phyloP scores from a whole-genome alignment of 53 echinoderm and acorn worm genomes.

The Echinometra lucunter region DNA sequence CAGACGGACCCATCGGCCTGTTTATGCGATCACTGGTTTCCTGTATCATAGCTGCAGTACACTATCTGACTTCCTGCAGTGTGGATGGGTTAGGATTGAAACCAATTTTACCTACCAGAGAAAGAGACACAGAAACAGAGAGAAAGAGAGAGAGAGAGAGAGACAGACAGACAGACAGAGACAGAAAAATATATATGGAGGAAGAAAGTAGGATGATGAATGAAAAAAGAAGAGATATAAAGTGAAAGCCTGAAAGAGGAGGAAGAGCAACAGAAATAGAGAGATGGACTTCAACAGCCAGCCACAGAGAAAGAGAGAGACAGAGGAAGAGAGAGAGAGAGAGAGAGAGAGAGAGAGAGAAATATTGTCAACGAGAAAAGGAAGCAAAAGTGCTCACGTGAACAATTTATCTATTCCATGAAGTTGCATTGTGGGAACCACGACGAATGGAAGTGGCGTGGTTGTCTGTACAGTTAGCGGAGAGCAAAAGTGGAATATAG shows the following conservation, averaged over 20 bases:
- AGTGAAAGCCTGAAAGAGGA: not conserved
- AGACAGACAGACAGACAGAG: not conserved
- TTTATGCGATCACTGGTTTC: slow-evolving; percentile 32
- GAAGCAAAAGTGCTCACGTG: slow-evolving; percentile 60
- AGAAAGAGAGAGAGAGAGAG: not conserved
- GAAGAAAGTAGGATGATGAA: not conserved
- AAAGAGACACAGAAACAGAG: not conserved
- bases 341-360: not conserved
- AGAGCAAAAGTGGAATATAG: slow-evolving; percentile 12
- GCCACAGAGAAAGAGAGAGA: not conserved
- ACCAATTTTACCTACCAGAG: not conserved
- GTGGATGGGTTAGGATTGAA: slow-evolving; percentile 36
- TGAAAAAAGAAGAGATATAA: not conserved
- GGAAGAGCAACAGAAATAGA: not conserved
- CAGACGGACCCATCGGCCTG: slow-evolving; percentile 15
- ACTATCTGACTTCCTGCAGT: slow-evolving; percentile 56
- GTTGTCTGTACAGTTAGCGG: not conserved
- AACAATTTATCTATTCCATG: slow-evolving; percentile 53
- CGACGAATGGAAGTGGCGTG: slow-evolving; percentile 43
- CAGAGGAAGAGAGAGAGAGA: not conserved
- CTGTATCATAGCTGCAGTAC: slow-evolving; percentile 12
- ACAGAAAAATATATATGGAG: not conserved
- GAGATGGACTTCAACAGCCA: no score
- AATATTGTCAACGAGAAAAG: slow-evolving; percentile 1
- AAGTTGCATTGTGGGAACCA: slow-evolving; percentile 53